Conservation (phyloP, 1,140 invertebrate genomes). For the Drosophila saltans region DNA sequence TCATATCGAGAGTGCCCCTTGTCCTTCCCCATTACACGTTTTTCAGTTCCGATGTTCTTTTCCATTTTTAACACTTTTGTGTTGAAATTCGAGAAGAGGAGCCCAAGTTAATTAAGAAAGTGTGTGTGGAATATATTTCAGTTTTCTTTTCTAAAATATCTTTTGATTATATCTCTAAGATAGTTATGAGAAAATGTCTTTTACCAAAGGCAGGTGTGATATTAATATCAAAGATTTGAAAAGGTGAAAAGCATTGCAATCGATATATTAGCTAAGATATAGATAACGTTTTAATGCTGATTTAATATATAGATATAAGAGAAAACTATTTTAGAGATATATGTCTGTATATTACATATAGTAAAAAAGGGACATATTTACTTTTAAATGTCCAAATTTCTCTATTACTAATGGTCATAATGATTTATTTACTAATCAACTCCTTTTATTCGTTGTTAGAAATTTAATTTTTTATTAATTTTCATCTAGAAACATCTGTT, state of each 20-base stretch:
- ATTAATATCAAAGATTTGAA: background rate
- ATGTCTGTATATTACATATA: too few species aligned
- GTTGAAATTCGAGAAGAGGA: slow-evolving; percentile 53
- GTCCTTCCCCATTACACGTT: slow-evolving; percentile 4
- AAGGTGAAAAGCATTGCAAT: too few species aligned
- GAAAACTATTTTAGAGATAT: too few species aligned
- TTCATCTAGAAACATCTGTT: background rate
- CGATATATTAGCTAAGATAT: too few species aligned
- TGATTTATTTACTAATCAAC: too few species aligned
- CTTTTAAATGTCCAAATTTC: too few species aligned
- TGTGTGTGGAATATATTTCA: slow-evolving; percentile 30
- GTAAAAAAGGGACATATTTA: too few species aligned
- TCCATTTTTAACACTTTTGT: slow-evolving; percentile 62
- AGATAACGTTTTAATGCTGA: too few species aligned
- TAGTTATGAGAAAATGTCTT: slow-evolving; percentile 19
- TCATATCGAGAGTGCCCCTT: slow-evolving; percentile 42
- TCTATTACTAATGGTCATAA: too few species aligned
- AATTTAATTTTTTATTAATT: background rate
- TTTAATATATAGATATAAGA: too few species aligned
- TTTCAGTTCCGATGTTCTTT: slow-evolving; percentile 39
- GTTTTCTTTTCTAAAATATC: background rate
- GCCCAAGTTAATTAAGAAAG: slow-evolving; percentile 56
- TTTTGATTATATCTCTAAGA: background rate
- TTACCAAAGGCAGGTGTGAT: slow-evolving; percentile 1
- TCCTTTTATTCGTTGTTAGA: too few species aligned